These are phyloP conservation scores for Leuciscus idus DNA, from an alignment of 2,113 vertebrate species.

Conservation along the genomic window DNA sequence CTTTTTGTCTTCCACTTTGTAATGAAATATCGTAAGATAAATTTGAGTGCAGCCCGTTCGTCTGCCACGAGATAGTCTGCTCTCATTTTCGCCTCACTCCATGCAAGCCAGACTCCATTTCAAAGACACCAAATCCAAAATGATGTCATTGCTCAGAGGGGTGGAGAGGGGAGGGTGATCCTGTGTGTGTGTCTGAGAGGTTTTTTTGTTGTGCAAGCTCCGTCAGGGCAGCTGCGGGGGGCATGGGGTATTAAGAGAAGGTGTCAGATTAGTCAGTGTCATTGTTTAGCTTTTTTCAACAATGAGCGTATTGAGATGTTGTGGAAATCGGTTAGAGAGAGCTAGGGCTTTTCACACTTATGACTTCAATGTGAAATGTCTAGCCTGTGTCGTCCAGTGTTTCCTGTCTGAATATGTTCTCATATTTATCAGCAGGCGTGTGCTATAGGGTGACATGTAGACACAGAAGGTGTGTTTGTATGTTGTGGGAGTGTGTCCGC, in stretches of 20 bases:
- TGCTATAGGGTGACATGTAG: constrained; percentile 59
- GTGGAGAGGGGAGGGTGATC: constrained; percentile 61
- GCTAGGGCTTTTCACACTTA: constrained; percentile 17
- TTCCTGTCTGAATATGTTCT: constrained; percentile 12
- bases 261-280: constrained; percentile 61
- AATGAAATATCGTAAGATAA: constrained; percentile 69
- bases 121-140: constrained; percentile 68
- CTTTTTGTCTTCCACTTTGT: constrained; percentile 38
- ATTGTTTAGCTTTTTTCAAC: constrained; percentile 63
- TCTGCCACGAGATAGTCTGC: constrained; percentile 67
- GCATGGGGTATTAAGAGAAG: constrained; percentile 61
- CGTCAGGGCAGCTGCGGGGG: constrained; percentile 54
- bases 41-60: constrained; percentile 72
- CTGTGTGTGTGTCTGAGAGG: constrained; percentile 45
- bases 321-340: constrained; percentile 13
- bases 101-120: constrained; percentile 67
- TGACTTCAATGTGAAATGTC: constrained; percentile 18
- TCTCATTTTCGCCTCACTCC: constrained; percentile 53
- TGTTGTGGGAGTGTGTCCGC: constrained; percentile 47
- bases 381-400: constrained; percentile 21
- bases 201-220: constrained; percentile 34
- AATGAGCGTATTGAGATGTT: constrained; percentile 62
- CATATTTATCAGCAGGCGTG: constrained; percentile 51
- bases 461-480: constrained; percentile 51
- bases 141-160: constrained; percentile 77